Evolutionary conservation across 2,888 invertebrate genomes (phyloP).

Genomic region (Lasioglossum lativentre): DNA sequence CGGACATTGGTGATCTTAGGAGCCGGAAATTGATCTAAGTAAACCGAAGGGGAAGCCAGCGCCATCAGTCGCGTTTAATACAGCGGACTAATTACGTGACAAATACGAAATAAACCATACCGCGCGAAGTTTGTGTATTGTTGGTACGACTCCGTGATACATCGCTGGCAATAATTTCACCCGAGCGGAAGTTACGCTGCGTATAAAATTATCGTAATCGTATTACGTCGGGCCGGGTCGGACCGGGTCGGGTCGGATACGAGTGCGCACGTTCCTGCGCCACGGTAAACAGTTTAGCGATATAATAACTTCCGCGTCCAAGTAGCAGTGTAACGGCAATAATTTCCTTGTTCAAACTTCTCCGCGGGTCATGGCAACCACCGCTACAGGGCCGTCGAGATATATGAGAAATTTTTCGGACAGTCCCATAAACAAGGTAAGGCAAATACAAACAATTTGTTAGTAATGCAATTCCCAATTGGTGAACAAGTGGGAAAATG

Average conservation of each 20-base stretch:
- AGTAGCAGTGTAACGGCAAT: slow-evolving; percentile 34
- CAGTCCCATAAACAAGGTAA: neutral
- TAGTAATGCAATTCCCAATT: no score
- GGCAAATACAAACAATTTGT: neutral
- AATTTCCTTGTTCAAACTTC: slow-evolving; percentile 46
- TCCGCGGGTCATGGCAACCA: slow-evolving; percentile 11
- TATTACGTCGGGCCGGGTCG: neutral
- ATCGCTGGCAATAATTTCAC: neutral
- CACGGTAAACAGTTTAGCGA: slow-evolving; percentile 36
- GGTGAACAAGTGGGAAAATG: no score
- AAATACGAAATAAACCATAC: neutral
- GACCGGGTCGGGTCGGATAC: neutral
- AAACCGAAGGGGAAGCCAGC: neutral
- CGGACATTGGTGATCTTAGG: neutral
- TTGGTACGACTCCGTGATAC: neutral
- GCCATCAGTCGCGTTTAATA: neutral
- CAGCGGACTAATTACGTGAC: neutral
- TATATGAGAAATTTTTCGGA: neutral
- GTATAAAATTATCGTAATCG: slow-evolving; percentile 33
- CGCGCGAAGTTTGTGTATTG: neutral
- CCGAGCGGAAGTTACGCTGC: slow-evolving; percentile 6
- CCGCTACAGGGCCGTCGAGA: neutral
- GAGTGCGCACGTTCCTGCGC: neutral
- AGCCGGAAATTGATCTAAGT: neutral
- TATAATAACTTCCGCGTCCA: slow-evolving; percentile 38